Percentiles rank a stretch among this genome's conserved stretches.
Conservation (phyloP, 2,888 invertebrate genomes). For the Stenichneumon culpator region DNA sequence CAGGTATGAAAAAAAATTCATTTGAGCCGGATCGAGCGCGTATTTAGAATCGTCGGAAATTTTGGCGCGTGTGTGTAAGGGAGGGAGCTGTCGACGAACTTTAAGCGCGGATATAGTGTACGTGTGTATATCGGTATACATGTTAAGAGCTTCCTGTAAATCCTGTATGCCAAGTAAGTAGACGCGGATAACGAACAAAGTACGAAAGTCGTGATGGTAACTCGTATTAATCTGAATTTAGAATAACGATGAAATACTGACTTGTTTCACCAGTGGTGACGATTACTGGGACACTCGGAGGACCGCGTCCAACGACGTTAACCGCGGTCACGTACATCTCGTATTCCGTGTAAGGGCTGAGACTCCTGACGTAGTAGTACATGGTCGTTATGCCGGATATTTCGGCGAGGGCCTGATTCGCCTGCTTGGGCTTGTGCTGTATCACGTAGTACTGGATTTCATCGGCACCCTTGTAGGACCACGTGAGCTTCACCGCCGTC, state of each 20-base stretch:
- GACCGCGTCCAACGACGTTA: slow-evolving; percentile 97
- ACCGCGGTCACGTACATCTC: slow-evolving; percentile 98
- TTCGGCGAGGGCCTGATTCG: slow-evolving; percentile 96
- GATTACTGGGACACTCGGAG: slow-evolving; percentile 94
- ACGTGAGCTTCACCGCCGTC: slow-evolving; percentile 95
- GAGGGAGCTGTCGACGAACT: neutral
- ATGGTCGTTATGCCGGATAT: slow-evolving; percentile 97
- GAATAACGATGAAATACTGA: slow-evolving; percentile 86
- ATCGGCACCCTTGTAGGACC: slow-evolving; percentile 96
- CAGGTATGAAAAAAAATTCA: slow-evolving; percentile 66
- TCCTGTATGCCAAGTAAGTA: neutral
- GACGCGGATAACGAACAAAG: neutral
- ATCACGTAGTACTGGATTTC: slow-evolving; percentile 98
- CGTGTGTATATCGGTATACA: neutral
- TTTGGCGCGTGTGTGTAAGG: neutral
- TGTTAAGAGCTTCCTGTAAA: neutral
- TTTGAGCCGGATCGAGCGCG: neutral
- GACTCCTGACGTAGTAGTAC: slow-evolving; percentile 95
- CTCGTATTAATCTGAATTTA: slow-evolving; percentile 1
- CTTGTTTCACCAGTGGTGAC: slow-evolving; percentile 99
- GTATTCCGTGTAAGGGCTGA: slow-evolving; percentile 98
- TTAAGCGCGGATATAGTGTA: neutral
- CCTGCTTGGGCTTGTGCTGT: slow-evolving; percentile 98
- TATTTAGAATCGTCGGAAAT: slow-evolving; percentile 9
- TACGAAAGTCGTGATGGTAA: neutral